Conservation (phyloP, 2,797 vertebrate species). For the Centroberyx gerrardi region DNA sequence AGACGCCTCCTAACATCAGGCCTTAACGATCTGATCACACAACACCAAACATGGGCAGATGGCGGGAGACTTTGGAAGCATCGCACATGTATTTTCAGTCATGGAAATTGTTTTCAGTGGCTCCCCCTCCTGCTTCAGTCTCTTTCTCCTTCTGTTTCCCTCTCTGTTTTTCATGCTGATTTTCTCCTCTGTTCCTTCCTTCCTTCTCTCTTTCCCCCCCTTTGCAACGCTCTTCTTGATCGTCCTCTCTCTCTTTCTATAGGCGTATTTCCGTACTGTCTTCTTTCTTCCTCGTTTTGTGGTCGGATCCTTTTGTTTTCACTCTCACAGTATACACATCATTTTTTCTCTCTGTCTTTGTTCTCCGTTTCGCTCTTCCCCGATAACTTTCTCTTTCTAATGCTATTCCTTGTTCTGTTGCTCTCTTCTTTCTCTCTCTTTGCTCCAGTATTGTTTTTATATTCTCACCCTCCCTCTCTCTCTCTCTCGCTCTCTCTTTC, state of each 20-base stretch:
- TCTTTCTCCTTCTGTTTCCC: neutral
- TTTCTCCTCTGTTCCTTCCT: neutral
- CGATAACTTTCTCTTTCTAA: neutral
- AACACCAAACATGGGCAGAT: neutral
- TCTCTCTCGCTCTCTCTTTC: neutral
- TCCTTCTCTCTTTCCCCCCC: neutral
- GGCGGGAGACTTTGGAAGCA: neutral
- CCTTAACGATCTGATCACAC: slow-evolving; percentile 19
- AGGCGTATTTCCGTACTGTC: neutral
- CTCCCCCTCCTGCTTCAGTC: neutral
- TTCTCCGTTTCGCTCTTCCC: too few relatives aligned
- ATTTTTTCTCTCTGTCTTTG: too few relatives aligned
- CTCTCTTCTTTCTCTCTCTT: neutral
- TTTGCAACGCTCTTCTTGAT: neutral
- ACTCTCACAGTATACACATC: too few relatives aligned
- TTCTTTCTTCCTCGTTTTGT: neutral
- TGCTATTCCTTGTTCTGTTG: neutral
- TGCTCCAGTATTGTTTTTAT: neutral
- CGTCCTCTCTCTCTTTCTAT: neutral
- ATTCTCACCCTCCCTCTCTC: neutral
- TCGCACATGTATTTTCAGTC: neutral
- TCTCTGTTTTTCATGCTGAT: neutral
- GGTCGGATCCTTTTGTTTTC: neutral
- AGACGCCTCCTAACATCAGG: neutral
- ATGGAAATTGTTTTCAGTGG: neutral